Base-by-base conservation (phyloP, 1,140 invertebrate species). In the Bilobella aurantiaca region DNA sequence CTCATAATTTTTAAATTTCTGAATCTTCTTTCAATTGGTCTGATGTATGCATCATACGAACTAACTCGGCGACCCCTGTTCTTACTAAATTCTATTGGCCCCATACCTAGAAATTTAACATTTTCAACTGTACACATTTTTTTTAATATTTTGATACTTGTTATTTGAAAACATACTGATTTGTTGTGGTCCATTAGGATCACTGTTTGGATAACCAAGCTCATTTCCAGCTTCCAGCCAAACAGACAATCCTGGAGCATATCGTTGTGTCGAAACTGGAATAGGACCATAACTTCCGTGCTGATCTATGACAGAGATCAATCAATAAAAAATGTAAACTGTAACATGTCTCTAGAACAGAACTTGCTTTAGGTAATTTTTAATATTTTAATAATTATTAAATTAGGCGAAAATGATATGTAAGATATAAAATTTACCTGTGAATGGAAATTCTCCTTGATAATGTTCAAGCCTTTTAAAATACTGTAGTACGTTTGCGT, bases 401-500 rank as follows among this genome's bases (percentile, higher is more conserved):
- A n/a, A n/a, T n/a, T n/a, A n/a, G n/a, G n/a, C n/a, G n/a, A n/a
- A n/a, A n/a, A n/a, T n/a, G n/a, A n/a, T n/a, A n/a, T n/a, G n/a
- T n/a, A n/a, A n/a, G n/a, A n/a, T n/a, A n/a, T n/a, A n/a, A n/a
- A n/a, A n/a, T n/a, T n/a, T n/a, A n/a, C n/a, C n/a, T n/a, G n/a
- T n/a, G n/a, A n/a, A n/a, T n/a, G 37, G 37, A 42, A 42, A 42
- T 12, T 42, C 8, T 21, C 32, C 32, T n/a, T 63, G 66, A 60
- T 80, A 81, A 42, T 77, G 72, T 72, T 84, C 82, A 0, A 81
- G 81, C 71, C 82, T 84, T n/a, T 79, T 77, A 70, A 85, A 86
- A 69, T 83, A 85, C 0, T 79, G 79, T 0, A 94, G 76, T 0
- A 90, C 87, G 46, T 91, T 83, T n/a, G 88, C 79, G 77, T 92